Conservation (phyloP, 2,888 invertebrate genomes). For the Heliconius hortense region DNA sequence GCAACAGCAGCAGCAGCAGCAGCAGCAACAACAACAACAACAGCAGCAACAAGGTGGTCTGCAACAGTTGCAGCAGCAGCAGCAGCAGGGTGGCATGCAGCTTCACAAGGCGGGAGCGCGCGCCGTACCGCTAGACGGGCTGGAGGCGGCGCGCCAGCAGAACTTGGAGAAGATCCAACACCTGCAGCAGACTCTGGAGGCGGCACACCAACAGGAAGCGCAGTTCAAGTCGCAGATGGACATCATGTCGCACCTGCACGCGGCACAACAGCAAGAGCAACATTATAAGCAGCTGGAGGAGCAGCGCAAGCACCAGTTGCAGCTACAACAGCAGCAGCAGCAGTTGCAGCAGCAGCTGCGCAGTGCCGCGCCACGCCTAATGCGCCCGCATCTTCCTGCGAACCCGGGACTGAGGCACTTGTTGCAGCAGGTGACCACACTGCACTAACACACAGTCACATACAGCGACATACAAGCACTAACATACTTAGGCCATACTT, state of each 20-base stretch:
- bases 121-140: constrained; percentile 75
- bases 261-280: constrained; percentile 90
- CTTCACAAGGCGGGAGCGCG: constrained; percentile 69
- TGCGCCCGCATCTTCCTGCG: constrained; percentile 86
- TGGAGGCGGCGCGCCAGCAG: constrained; percentile 89
- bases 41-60: constrained; percentile 47
- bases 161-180: constrained; percentile 89
- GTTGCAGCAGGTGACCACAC: constrained; percentile 86
- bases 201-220: constrained; percentile 88
- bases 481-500: background rate
- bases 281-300: constrained; percentile 87
- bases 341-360: constrained; percentile 74
- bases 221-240: constrained; percentile 90
- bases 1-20: constrained; percentile 12
- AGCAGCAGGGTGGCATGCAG: constrained; percentile 15
- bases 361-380: constrained; percentile 79
- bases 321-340: constrained; percentile 52
- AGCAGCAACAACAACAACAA: constrained; percentile 5
- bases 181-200: constrained; percentile 89
- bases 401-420: constrained; percentile 91
- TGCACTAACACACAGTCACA: constrained; percentile 9
- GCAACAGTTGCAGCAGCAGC: constrained; percentile 41
- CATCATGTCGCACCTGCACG: constrained; percentile 86
- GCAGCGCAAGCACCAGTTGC: constrained; percentile 75
- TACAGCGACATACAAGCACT: background rate